Evolutionary conservation across 2,888 invertebrate genomes (phyloP), one percentile per base, ranked within the genome.

Genomic region (Andrena haemorrhoa): DNA sequence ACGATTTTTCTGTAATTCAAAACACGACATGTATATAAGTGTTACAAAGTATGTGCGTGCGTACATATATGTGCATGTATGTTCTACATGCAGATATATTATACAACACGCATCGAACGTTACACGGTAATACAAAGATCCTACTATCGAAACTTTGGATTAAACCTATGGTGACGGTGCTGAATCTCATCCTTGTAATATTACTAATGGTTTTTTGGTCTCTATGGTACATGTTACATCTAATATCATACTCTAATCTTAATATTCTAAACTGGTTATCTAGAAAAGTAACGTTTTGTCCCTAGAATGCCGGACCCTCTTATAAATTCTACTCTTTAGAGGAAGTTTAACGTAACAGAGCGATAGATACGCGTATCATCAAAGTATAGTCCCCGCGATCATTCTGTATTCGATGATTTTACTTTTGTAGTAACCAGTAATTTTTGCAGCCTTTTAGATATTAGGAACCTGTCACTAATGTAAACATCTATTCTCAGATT

Each of bases 401-500:
- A 51, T 47, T 60, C 16, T 6, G 4, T 49, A 60, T 29, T 20
- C n/a, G 12, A 10, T 75, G 35, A 56, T 56, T 23, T 69, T 88
- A 84, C 81, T 81, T 88, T 88, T 86, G 61, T 81, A 72, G 72
- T 85, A 85, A 79, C 86, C 84, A 87, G 75, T 68, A 70, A 70
- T 10, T 73, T 58, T 86, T 60, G 79, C 77, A 77, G 63, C 63
- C 63, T 4, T 51, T 35, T 56, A 29, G 20, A 66, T 29, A 58
- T 26, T 5, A 20, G 65, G n/a, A 31, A 26, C 23, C 51, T 53
- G 47, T 74, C 63, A 71, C 74, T 83, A 83, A 88, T 84, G 12
- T 58, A 16, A 84, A 51, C 81, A 20, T 90, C 82, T 90, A 84
- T 94, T 94, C 92, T 88, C 94, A 96, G 97, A 97, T 96, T 96